These are phyloP conservation scores for Archips crataeganus DNA, from an alignment of 2,888 invertebrate species.

Conservation along the genomic window DNA sequence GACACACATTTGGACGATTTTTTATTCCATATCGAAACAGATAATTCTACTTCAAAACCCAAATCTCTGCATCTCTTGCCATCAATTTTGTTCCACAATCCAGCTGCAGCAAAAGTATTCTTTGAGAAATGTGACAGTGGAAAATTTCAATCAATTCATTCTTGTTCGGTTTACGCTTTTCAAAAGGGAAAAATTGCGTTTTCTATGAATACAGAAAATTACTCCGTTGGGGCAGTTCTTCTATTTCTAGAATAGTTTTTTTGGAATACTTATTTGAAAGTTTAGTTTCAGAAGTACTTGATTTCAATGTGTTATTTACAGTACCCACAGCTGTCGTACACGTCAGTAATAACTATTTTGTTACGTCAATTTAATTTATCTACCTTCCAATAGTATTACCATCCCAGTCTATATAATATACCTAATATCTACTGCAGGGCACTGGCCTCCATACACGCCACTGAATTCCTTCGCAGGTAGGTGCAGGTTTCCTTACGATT, in stretches of 20 bases:
- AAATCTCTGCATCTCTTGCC: not conserved
- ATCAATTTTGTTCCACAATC: not conserved
- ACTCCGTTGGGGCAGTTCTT: not conserved
- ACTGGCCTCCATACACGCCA: too few relatives aligned
- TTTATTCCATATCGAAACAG: not conserved
- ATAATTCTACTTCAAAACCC: not conserved
- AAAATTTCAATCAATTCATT: constrained; percentile 10
- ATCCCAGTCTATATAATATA: too few relatives aligned
- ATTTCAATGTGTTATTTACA: not conserved
- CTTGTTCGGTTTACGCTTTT: not conserved
- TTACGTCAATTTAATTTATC: too few relatives aligned
- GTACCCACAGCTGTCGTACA: too few relatives aligned
- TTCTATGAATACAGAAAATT: constrained; percentile 6
- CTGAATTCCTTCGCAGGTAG: too few relatives aligned
- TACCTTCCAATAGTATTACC: too few relatives aligned
- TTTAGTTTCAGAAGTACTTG: not conserved
- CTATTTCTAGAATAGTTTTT: not conserved
- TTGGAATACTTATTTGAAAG: not conserved
- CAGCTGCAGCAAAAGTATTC: constrained; percentile 1
- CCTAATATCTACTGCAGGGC: too few relatives aligned
- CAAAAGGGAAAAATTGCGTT: constrained; percentile 14
- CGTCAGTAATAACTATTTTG: too few relatives aligned
- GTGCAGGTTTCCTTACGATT: too few relatives aligned
- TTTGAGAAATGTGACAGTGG: not conserved
- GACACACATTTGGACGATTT: too few relatives aligned